These are phyloP conservation scores for Lates japonicus DNA, from an alignment of 2,797 vertebrate species.

Conservation along the genomic window DNA sequence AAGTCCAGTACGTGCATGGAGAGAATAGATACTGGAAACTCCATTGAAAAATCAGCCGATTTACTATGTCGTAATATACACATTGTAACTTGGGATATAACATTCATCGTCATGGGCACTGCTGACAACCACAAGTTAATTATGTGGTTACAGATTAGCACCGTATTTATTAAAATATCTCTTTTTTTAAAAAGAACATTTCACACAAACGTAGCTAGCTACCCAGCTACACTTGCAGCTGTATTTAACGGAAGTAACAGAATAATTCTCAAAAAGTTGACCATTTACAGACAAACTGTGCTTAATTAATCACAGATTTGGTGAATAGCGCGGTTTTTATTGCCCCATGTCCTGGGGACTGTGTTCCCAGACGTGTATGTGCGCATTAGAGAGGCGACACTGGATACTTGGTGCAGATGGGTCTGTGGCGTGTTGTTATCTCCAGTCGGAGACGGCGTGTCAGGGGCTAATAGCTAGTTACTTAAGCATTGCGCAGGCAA, in stretches of 20 bases:
- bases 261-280: slow-evolving; percentile 39
- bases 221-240: too few species aligned
- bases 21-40: slow-evolving; percentile 51
- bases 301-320: background rate
- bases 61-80: slow-evolving; percentile 29
- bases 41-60: slow-evolving; percentile 59
- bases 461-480: slow-evolving; percentile 58
- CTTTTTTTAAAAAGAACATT: background rate
- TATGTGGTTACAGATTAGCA: background rate
- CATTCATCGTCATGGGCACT: too few species aligned
- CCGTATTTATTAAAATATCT: rapidly evolving
- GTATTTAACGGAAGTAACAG: slow-evolving; percentile 9
- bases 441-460: slow-evolving; percentile 29
- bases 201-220: slow-evolving; percentile 41
- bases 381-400: background rate
- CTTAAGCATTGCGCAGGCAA: too few species aligned
- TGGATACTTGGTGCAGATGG: slow-evolving; percentile 45
- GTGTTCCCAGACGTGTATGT: rapidly evolving
- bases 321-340: rapidly evolving
- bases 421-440: slow-evolving; percentile 46
- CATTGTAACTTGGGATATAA: background rate
- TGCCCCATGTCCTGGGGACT: rapidly evolving
- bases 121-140: background rate
- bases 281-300: background rate
- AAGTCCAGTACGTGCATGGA: slow-evolving; percentile 45